Percentiles rank a stretch among this genome's conserved stretches.
These are phyloP conservation scores for Crioceris asparagi DNA, from an alignment of 2,888 invertebrate species.

Conservation along the genomic window DNA sequence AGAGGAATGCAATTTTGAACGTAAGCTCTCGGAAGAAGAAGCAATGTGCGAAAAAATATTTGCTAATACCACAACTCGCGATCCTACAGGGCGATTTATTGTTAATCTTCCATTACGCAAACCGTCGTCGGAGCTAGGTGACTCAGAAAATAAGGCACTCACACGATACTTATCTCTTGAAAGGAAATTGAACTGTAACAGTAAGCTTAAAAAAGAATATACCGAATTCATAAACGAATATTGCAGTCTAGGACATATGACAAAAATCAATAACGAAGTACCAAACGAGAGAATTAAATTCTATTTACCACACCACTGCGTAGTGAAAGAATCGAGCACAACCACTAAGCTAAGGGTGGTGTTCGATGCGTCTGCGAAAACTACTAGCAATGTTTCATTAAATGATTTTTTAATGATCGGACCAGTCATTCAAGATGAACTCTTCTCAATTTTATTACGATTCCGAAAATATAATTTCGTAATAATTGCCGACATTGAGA, in stretches of 20 bases:
- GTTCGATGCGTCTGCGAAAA: conserved; percentile 8
- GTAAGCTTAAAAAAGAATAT: conserved; percentile 5
- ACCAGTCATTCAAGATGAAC: conserved; percentile 11
- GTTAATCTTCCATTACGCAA: conserved; percentile 6
- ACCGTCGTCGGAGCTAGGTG: not conserved
- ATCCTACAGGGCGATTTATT: conserved; percentile 7
- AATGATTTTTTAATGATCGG: conserved; percentile 12
- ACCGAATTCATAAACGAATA: conserved; percentile 11
- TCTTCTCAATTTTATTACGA: conserved; percentile 9
- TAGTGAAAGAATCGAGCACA: conserved; percentile 11
- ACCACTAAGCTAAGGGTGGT: conserved; percentile 13
- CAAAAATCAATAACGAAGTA: not conserved
- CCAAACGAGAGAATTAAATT: conserved; percentile 3
- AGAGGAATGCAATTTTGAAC: conserved; percentile 5
- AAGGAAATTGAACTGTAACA: conserved; percentile 10
- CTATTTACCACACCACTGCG: conserved; percentile 16
- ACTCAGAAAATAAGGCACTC: conserved; percentile 4
- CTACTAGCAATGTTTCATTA: conserved; percentile 11
- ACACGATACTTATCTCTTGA: conserved; percentile 10
- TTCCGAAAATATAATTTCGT: conserved; percentile 8
- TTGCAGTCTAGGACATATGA: conserved; percentile 11
- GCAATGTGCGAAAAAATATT: conserved; percentile 7
- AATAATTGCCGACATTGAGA: conserved; percentile 6
- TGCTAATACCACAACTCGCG: conserved; percentile 2
- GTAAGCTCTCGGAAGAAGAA: conserved; percentile 5